These are phyloP conservation scores for Rhopalosiphum padi DNA, from an alignment of 1,140 invertebrate species.

Conservation along the genomic window DNA sequence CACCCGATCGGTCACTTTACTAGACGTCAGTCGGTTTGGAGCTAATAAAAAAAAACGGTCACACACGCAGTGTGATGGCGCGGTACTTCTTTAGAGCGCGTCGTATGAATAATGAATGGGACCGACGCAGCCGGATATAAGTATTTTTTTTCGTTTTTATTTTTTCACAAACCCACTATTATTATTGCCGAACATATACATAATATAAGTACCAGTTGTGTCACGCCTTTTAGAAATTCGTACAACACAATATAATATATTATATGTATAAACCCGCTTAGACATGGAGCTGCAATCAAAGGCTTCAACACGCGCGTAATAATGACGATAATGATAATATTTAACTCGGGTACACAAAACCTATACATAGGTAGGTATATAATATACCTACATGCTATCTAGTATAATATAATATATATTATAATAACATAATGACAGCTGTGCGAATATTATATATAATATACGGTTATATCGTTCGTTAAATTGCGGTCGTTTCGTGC, in stretches of 20 bases:
- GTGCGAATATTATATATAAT: not conserved
- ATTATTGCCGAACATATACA: not conserved
- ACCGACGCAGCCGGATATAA: conserved; percentile 28
- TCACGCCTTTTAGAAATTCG: not conserved
- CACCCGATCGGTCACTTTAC: not conserved
- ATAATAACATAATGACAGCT: not conserved
- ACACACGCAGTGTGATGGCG: not conserved
- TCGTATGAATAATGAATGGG: conserved; percentile 8
- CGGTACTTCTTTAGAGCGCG: not conserved
- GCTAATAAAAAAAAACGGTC: conserved; percentile 9
- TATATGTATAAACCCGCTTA: not conserved
- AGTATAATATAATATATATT: not conserved
- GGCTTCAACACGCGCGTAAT: not conserved
- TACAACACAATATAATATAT: not conserved
- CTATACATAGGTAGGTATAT: not conserved
- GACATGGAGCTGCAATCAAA: not conserved
- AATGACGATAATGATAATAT: not conserved
- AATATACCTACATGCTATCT: not conserved
- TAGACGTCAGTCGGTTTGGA: not conserved
- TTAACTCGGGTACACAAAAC: not conserved
- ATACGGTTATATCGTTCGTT: not conserved
- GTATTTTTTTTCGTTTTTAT: not conserved
- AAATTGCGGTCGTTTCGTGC: not conserved
- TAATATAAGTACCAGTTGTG: not conserved
- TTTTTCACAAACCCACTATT: not conserved